phyloP scores from a whole-genome alignment of 2,113 vertebrate genomes.

The Pelecanus crispus region DNA sequence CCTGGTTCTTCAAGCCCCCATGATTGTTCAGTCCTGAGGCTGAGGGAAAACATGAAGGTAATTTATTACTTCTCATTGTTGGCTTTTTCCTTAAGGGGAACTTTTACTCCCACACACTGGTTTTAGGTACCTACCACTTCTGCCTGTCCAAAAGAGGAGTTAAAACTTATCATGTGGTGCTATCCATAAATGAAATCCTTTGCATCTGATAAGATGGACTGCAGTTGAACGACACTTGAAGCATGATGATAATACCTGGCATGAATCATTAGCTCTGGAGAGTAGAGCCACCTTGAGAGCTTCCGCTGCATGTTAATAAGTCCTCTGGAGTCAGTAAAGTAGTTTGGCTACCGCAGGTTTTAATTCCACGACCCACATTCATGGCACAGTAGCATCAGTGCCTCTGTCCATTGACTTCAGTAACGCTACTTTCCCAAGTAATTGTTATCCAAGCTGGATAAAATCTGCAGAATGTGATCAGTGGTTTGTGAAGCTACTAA shows the following conservation, averaged over 20 bases:
- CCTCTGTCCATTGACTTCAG: neutral
- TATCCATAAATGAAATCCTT: neutral
- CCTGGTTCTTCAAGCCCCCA: neutral
- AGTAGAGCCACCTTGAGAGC: neutral
- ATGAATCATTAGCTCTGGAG: conserved; percentile 8
- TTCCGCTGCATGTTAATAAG: neutral
- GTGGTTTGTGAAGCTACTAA: neutral
- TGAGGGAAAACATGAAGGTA: neutral
- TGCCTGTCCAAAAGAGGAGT: neutral
- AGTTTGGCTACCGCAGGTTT: neutral
- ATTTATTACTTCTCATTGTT: neutral
- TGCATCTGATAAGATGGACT: neutral
- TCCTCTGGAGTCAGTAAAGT: neutral
- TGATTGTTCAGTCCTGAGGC: neutral
- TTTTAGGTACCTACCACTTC: neutral
- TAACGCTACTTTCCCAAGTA: neutral
- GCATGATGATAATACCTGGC: neutral
- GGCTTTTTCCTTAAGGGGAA: neutral
- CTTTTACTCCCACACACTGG: neutral
- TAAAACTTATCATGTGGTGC: neutral
- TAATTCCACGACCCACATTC: neutral
- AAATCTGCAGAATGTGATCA: neutral
- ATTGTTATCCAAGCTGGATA: neutral
- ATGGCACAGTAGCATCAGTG: neutral
- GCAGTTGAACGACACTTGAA: neutral